A percentile compares a stretch with the other conserved stretches of the same genome.
Evolutionary conservation across 2,113 vertebrate species (phyloP).

Genomic region (Tylochromis polylepis): DNA sequence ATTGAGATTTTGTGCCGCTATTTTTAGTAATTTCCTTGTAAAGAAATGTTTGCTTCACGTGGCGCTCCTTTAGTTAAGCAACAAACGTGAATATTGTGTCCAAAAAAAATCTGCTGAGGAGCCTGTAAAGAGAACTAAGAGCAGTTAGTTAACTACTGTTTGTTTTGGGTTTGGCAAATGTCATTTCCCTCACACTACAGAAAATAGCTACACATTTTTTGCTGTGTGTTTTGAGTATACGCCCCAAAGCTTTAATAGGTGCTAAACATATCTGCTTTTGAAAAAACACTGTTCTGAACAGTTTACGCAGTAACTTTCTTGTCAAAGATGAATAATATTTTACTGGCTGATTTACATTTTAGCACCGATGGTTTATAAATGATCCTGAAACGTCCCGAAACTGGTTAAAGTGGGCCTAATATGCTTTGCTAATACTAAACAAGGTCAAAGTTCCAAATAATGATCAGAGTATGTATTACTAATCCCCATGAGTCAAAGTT

Average conservation of each 20-base stretch:
- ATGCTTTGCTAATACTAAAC: neutral
- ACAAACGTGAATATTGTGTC: rapidly evolving
- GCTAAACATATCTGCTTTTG: too few species aligned
- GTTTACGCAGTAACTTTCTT: neutral
- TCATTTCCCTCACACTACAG: neutral
- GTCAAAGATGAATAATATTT: neutral
- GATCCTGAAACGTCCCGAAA: neutral
- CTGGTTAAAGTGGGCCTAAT: neutral
- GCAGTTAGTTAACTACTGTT: neutral
- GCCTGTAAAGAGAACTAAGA: neutral
- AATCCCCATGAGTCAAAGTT: neutral
- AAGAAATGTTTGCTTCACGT: neutral
- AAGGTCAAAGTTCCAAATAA: neutral
- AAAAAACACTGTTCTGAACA: neutral
- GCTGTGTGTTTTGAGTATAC: neutral
- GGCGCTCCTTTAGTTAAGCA: neutral
- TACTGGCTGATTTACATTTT: neutral
- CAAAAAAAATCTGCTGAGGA: neutral
- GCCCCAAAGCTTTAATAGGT: too few species aligned
- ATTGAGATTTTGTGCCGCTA: neutral
- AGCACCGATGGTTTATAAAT: neutral
- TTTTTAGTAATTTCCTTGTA: neutral
- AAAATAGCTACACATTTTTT: neutral
- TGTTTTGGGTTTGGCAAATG: neutral
- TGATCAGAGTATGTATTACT: neutral